These are phyloP conservation scores for Ataeniobius toweri DNA, from an alignment of 2,797 vertebrate species.

Conservation along the genomic window DNA sequence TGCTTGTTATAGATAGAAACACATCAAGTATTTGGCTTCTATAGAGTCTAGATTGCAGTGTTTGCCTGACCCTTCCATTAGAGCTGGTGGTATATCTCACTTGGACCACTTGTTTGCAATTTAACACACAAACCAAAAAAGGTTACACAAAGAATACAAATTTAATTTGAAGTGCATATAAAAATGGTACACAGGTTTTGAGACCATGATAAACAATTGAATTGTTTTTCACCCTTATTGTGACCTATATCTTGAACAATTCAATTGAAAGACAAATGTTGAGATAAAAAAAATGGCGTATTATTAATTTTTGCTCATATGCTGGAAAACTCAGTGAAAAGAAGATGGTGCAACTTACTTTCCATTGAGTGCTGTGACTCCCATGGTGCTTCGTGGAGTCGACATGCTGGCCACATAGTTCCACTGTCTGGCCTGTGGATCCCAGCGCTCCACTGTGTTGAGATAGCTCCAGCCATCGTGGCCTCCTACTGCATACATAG, in stretches of 20 bases:
- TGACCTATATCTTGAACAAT: neutral
- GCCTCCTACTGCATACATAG: constrained; percentile 98
- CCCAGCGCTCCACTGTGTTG: constrained; percentile 97
- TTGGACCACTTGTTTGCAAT: constrained; percentile 3
- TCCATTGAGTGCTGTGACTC: constrained; percentile 93
- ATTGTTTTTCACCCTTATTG: neutral
- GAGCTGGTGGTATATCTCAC: constrained; percentile 28
- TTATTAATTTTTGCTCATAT: neutral
- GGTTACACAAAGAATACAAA: neutral
- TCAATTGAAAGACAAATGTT: neutral
- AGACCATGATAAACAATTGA: neutral
- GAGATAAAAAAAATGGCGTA: neutral
- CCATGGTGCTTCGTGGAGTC: constrained; percentile 94
- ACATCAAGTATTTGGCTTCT: constrained; percentile 41
- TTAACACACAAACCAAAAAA: neutral
- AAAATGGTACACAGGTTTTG: neutral
- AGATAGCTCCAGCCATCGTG: constrained; percentile 99
- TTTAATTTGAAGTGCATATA: neutral
- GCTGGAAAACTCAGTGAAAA: constrained; percentile 1
- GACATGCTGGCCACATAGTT: constrained; percentile 99
- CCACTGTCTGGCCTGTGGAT: constrained; percentile 96
- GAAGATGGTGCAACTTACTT: constrained; percentile 82
- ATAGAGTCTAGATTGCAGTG: constrained; percentile 32
- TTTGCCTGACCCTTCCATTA: constrained; percentile 41
- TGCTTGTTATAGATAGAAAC: constrained; percentile 45